phyloP scores from a whole-genome alignment of 2,113 vertebrate genomes.

The Urocynchramus pylzowi region DNA sequence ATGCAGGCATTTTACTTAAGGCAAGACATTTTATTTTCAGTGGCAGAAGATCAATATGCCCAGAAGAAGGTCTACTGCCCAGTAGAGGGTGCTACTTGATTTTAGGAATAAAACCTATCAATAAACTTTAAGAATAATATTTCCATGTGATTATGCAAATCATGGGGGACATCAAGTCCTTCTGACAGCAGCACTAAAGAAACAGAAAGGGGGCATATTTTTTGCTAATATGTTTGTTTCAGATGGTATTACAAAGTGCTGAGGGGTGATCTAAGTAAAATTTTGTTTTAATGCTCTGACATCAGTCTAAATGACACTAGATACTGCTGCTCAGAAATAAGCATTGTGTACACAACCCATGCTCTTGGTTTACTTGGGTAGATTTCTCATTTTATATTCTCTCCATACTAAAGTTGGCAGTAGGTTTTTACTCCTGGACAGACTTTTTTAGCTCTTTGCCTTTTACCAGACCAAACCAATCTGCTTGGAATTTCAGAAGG shows the following conservation, averaged over 20 bases:
- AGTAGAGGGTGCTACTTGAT: conserved; percentile 17
- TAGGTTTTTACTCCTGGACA: not conserved
- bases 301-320: not conserved
- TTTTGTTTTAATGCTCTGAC: not conserved
- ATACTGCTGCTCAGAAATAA: not conserved
- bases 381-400: not conserved
- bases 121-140: not conserved
- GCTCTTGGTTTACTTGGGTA: not conserved
- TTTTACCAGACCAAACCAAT: not conserved
- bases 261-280: not conserved
- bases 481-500: not conserved
- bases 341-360: not conserved
- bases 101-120: not conserved
- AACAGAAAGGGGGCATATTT: not conserved
- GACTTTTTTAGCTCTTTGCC: not conserved
- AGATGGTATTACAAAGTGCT: not conserved
- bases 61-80: not conserved
- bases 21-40: not conserved
- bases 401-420: not conserved
- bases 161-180: not conserved
- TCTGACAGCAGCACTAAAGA: not conserved
- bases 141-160: not conserved
- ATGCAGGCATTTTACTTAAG: not conserved
- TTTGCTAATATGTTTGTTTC: not conserved
- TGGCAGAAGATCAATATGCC: not conserved